Conservation (phyloP, 2,113 vertebrate genomes). For the Heliornis fulica region DNA sequence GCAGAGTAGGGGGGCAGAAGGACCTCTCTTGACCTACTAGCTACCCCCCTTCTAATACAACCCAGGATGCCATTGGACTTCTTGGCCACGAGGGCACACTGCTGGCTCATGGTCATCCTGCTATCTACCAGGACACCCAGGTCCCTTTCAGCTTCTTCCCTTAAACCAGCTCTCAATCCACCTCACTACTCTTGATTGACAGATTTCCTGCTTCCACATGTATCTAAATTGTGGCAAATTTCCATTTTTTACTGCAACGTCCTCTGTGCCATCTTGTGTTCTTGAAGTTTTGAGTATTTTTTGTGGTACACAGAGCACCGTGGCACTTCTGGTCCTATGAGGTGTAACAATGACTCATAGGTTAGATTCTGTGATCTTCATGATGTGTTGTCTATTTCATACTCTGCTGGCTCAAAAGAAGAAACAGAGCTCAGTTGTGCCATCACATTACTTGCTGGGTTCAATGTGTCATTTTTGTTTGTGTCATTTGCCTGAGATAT, state of each 20-base stretch:
- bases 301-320: neutral
- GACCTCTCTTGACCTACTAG: no score
- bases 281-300: neutral
- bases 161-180: no score
- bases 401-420: neutral
- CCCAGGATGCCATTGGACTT: no score
- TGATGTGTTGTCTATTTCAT: neutral
- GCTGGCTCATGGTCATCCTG: no score
- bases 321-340: neutral
- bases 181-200: neutral
- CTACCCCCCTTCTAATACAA: no score
- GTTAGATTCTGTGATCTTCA: neutral
- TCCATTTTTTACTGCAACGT: neutral
- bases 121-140: no score
- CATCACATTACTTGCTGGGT: neutral
- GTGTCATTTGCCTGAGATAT: neutral
- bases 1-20: no score
- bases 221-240: neutral
- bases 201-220: neutral
- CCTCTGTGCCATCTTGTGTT: neutral
- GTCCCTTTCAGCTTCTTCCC: no score
- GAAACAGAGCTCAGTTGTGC: neutral
- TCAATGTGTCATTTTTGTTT: neutral
- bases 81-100: no score
- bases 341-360: neutral